Conservation (phyloP, 30 jellyfish, hydroid and myxozoan species). For the Rhopilema esculentum region DNA sequence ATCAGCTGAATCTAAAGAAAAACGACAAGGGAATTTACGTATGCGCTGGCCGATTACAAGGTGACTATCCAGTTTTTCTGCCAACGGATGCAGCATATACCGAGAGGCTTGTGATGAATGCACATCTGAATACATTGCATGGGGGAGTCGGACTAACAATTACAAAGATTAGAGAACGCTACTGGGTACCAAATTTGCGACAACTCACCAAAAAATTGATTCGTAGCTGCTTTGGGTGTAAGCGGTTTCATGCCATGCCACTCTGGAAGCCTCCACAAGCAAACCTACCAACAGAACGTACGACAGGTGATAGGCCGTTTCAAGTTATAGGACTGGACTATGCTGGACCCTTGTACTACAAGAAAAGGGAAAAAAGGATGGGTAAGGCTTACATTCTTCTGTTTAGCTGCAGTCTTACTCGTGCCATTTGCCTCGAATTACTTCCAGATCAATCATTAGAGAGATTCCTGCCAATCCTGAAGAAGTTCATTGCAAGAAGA, state of each 20-base stretch:
- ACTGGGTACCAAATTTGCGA: conserved; percentile 72
- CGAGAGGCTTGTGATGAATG: conserved; percentile 51
- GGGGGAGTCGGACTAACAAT: conserved; percentile 78
- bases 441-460: conserved; percentile 61
- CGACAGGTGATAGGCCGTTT: conserved; percentile 52
- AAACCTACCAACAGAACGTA: conserved; percentile 63
- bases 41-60: conserved; percentile 56
- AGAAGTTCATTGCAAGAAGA: conserved; percentile 63
- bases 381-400: conserved; percentile 76
- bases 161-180: conserved; percentile 44
- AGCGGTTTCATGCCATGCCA: conserved; percentile 58
- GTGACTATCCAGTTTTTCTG: conserved; percentile 63
- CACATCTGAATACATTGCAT: no score
- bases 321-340: conserved; percentile 65
- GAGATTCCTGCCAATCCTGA: conserved; percentile 56
- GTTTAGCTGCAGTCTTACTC: conserved; percentile 78
- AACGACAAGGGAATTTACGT: conserved; percentile 34
- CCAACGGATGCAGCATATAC: conserved; percentile 40
- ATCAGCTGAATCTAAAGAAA: conserved; percentile 24
- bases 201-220: conserved; percentile 48
- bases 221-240: conserved; percentile 71
- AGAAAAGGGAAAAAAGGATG: conserved; percentile 12
- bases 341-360: conserved; percentile 73
- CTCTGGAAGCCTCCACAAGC: conserved; percentile 60
- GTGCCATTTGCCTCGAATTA: no score